Conservation (phyloP, 2,888 invertebrate species). For the Tinea pellionella region DNA sequence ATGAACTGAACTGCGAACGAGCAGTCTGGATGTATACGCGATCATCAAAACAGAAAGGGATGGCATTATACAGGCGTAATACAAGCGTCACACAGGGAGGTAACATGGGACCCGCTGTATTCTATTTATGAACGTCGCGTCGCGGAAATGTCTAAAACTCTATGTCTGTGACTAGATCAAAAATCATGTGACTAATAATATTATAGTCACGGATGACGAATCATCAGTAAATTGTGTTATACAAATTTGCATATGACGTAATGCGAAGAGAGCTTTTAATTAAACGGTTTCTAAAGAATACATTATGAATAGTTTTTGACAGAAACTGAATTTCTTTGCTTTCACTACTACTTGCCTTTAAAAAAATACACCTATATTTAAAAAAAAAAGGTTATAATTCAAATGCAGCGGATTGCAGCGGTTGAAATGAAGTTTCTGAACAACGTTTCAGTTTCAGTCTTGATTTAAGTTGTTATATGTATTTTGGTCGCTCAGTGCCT, state of each 20-base stretch:
- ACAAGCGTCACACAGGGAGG: constrained; percentile 61
- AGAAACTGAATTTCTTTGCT: too few relatives aligned
- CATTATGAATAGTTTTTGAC: too few relatives aligned
- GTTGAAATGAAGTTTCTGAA: too few relatives aligned
- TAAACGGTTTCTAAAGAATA: too few relatives aligned
- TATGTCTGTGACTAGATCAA: constrained; percentile 62
- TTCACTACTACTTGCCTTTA: too few relatives aligned
- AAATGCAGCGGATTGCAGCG: too few relatives aligned
- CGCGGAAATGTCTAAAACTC: constrained; percentile 63
- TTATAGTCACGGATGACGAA: background rate
- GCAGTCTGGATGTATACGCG: constrained; percentile 49
- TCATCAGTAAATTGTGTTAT: background rate
- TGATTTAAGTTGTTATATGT: too few relatives aligned
- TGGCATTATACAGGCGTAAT: constrained; percentile 45
- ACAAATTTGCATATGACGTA: background rate
- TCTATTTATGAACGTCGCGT: constrained; percentile 64
- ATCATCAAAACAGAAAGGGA: constrained; percentile 46
- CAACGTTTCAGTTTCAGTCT: too few relatives aligned
- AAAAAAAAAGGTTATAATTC: too few relatives aligned
- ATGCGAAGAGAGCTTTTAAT: background rate
- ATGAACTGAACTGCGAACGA: constrained; percentile 56
- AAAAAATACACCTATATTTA: too few relatives aligned
- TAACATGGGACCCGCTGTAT: constrained; percentile 60
- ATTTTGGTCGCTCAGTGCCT: too few relatives aligned
- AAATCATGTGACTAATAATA: constrained; percentile 66